Base-by-base conservation (phyloP, 1,140 invertebrate species). In the Drosophila miranda region DNA sequence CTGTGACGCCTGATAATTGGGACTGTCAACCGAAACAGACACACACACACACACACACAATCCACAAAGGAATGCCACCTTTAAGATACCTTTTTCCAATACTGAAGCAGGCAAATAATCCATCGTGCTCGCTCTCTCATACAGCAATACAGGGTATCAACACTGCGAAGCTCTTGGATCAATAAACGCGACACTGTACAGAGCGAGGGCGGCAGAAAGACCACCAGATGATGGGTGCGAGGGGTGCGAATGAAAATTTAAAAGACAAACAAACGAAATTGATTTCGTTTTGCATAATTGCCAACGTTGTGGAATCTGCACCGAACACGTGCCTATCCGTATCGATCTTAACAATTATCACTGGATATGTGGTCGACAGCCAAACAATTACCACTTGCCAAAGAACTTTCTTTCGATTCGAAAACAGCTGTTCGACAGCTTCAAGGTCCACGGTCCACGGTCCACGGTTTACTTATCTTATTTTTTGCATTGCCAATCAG, bases 391-490 rank as follows among this genome's bases (percentile, higher is more conserved):
- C 19, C 2, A 2, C 19, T 19, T 19, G n/a, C 19, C 19, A 1
- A 67, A 67, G 4, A 46, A 52, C 53, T 55, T 67, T 48, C 8
- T 21, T 49, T 19, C 44, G 75, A 78, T 78, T 73, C 64, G 46
- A 56, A 59, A 69, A 66, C 81, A 84, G 81, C 82, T 84, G 81
- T 84, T 86, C 60, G 61, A 67, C 50, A 64, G 71, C 76, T 87
- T 86, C 74, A 86, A 86, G 82, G 82, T 86, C 61, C 74, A 75
- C 49, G 57, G 38, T 45, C 46, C 26, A 67, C 68, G 82, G 82
- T 86, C 59, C 74, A 75, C 49, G 57, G 38, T 45, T 49, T 21
- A 67, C 68, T 86, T 84, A 81, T 86, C 77, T 74, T 77, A 74
- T 64, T 76, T 11, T 76, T 61, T 64, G 62, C 72, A 77, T 59